These are phyloP conservation scores for Allolobophora icterica DNA, from an alignment of 2,888 invertebrate species.

Conservation along the genomic window DNA sequence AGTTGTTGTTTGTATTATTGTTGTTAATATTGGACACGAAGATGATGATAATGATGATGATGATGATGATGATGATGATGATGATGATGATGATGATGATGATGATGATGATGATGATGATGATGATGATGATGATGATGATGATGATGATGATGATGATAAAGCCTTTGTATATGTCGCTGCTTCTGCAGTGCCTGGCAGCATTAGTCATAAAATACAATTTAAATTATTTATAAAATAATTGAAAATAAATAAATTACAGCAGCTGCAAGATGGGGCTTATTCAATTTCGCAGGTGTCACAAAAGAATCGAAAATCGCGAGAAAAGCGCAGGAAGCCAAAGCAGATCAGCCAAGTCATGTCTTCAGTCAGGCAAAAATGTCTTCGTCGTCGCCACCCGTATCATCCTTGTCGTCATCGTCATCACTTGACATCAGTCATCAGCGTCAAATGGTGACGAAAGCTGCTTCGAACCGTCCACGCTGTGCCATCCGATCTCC, in stretches of 20 bases:
- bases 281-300: not conserved
- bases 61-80: too few species aligned
- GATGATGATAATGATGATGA: too few species aligned
- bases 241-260: not conserved
- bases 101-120: too few species aligned
- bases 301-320: not conserved
- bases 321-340: not conserved
- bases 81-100: too few species aligned
- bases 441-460: not conserved
- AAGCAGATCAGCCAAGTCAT: not conserved
- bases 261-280: too few species aligned
- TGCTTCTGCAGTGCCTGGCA: not conserved
- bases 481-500: not conserved
- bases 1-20: too few species aligned
- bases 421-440: slow-evolving; percentile 8
- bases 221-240: not conserved
- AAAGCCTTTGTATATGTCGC: not conserved
- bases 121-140: too few species aligned
- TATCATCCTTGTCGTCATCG: not conserved
- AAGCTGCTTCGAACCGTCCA: not conserved
- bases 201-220: not conserved
- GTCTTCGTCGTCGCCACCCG: not conserved
- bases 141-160: not conserved
- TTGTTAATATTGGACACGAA: too few species aligned
- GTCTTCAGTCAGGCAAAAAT: not conserved